These are phyloP conservation scores for Balanococcus diminutus DNA, from an alignment of 2,888 invertebrate genomes.

Conservation along the genomic window DNA sequence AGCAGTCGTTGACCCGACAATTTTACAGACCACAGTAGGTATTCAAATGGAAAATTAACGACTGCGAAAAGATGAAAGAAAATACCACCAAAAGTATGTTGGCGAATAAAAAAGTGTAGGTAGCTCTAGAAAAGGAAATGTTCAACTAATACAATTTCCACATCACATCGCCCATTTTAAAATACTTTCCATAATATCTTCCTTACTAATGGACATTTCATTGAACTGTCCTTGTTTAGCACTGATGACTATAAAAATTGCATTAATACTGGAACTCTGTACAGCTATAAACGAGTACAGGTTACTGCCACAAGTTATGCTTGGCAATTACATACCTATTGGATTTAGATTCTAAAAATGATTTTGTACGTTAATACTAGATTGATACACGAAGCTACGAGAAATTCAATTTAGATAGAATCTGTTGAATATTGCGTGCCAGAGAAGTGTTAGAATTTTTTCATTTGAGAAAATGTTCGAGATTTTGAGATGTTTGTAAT, in stretches of 20 bases:
- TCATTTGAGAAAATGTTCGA: neutral
- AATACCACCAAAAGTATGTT: neutral
- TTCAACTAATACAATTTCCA: slow-evolving; percentile 1
- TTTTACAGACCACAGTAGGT: too few species aligned
- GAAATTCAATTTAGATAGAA: neutral
- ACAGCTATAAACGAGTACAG: neutral
- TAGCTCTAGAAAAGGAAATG: slow-evolving; percentile 8
- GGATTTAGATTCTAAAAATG: neutral
- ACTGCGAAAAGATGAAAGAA: neutral
- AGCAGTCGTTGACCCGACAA: neutral
- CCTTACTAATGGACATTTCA: slow-evolving; percentile 1
- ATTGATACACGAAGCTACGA: neutral
- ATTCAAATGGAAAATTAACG: neutral
- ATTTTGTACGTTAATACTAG: neutral
- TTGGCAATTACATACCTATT: neutral
- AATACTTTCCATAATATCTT: neutral
- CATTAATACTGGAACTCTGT: neutral
- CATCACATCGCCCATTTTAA: neutral
- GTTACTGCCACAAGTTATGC: neutral
- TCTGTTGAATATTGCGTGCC: neutral
- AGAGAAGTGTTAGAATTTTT: neutral
- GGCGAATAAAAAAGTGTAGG: neutral
- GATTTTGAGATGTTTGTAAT: neutral
- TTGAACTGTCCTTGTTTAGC: slow-evolving; percentile 19
- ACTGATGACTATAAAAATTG: slow-evolving; percentile 1